phyloP scores from a whole-genome alignment of 2,797 vertebrate genomes.

The Cirrhinus molitorella region DNA sequence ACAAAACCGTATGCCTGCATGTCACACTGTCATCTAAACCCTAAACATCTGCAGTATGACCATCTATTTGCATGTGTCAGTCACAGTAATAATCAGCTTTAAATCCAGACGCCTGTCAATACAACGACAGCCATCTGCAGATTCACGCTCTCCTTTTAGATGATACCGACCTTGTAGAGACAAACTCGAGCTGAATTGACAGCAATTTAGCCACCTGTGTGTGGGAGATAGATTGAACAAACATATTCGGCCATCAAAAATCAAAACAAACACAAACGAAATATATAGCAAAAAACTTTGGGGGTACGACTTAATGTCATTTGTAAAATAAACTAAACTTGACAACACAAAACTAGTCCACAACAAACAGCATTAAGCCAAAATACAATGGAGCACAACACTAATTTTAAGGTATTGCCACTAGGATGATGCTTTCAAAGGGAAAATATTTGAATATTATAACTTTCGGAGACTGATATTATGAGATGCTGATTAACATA shows the following conservation, averaged over 20 bases:
- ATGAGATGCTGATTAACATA: background rate
- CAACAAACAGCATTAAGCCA: no score
- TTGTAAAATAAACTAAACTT: background rate
- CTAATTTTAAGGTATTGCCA: no score
- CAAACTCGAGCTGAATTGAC: constrained; percentile 2
- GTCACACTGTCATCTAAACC: constrained; percentile 1
- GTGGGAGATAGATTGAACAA: background rate
- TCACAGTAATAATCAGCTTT: constrained; percentile 28
- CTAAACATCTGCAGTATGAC: constrained; percentile 24
- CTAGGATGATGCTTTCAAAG: background rate
- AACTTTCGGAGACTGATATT: background rate
- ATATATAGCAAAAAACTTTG: background rate
- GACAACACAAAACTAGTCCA: background rate
- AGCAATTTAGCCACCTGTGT: constrained; percentile 12
- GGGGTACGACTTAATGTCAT: background rate
- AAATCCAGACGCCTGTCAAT: constrained; percentile 19
- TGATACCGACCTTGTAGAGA: background rate
- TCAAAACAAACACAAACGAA: background rate
- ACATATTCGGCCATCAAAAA: background rate
- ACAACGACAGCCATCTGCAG: constrained; percentile 4
- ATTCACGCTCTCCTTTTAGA: constrained; percentile 8
- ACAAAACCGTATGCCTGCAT: background rate
- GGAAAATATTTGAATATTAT: background rate
- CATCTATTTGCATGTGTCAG: constrained; percentile 47
- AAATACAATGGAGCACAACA: no score